phyloP scores from a whole-genome alignment of 2,888 invertebrate genomes.

The Onchidella celtica region DNA sequence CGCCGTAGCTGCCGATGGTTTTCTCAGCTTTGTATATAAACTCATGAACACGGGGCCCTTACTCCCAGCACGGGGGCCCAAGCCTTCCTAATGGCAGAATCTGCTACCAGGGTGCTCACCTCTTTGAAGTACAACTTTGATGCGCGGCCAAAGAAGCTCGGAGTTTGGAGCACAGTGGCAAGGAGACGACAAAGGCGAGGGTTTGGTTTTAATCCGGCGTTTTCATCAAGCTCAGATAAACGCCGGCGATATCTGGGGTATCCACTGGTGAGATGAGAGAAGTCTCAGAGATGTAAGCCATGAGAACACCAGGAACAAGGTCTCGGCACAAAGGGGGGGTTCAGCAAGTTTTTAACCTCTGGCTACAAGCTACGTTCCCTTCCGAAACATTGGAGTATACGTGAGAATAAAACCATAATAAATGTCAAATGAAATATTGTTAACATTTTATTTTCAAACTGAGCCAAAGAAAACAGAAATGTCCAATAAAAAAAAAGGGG shows the following conservation, averaged over 20 bases:
- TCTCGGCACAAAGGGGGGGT: not conserved
- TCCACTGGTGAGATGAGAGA: not conserved
- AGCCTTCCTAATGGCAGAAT: not conserved
- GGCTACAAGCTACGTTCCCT: no score
- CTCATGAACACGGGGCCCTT: not conserved
- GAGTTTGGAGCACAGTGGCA: not conserved
- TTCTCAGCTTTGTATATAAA: conserved; percentile 28
- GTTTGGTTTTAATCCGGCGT: conserved; percentile 25
- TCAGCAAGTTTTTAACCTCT: no score
- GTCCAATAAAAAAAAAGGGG: not conserved
- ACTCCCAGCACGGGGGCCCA: conserved; percentile 12
- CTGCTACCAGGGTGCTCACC: not conserved
- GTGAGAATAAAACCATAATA: no score
- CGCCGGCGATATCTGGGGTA: not conserved
- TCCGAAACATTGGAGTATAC: no score
- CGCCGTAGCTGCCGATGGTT: conserved; percentile 8
- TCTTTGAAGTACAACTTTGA: conserved; percentile 26
- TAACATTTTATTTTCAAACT: not conserved
- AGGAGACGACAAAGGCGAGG: not conserved
- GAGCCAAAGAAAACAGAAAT: not conserved
- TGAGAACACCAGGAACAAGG: conserved; percentile 8
- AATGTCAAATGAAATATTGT: not conserved
- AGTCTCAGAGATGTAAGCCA: not conserved
- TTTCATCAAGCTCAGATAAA: conserved; percentile 40
- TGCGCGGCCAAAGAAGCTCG: not conserved